phyloP scores from a whole-genome alignment of 37 sponge, comb jelly and placozoan species.

The Chondrosia reniformis region DNA sequence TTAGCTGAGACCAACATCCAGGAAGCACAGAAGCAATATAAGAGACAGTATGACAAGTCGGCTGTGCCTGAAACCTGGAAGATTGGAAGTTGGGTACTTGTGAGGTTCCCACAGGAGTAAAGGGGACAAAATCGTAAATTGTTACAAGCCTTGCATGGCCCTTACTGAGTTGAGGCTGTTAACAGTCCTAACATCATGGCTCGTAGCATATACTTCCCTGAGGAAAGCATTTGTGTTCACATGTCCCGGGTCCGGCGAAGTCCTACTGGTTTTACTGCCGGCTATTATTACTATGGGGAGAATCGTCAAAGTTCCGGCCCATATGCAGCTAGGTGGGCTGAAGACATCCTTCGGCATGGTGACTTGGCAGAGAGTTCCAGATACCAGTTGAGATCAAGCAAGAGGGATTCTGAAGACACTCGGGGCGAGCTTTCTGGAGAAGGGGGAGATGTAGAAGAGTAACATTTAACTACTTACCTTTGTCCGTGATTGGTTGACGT shows the following conservation, averaged over 20 bases:
- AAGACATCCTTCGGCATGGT: no score
- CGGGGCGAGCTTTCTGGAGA: no score
- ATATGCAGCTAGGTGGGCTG: no score
- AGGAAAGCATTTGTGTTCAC: constrained; percentile 22
- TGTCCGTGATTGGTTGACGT: no score
- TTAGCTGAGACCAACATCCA: not conserved
- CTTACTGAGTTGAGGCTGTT: constrained; percentile 16
- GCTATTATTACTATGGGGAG: constrained; percentile 22
- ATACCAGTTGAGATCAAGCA: no score
- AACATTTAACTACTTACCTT: no score
- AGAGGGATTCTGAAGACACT: no score
- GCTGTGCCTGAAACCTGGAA: not conserved
- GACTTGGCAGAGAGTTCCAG: no score
- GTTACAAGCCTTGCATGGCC: constrained; percentile 46
- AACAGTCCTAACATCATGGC: not conserved
- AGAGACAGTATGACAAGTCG: constrained; percentile 27
- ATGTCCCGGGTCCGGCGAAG: not conserved
- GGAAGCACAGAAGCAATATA: constrained; percentile 29
- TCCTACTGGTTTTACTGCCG: not conserved
- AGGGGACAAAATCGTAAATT: constrained; percentile 32
- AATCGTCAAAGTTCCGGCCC: not conserved
- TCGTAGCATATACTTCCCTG: constrained; percentile 37
- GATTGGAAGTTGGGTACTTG: constrained; percentile 33
- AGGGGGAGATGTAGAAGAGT: no score
- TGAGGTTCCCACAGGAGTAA: constrained; percentile 41